Conservation (phyloP, 2,888 invertebrate genomes). For the Strigamia crassipes region DNA sequence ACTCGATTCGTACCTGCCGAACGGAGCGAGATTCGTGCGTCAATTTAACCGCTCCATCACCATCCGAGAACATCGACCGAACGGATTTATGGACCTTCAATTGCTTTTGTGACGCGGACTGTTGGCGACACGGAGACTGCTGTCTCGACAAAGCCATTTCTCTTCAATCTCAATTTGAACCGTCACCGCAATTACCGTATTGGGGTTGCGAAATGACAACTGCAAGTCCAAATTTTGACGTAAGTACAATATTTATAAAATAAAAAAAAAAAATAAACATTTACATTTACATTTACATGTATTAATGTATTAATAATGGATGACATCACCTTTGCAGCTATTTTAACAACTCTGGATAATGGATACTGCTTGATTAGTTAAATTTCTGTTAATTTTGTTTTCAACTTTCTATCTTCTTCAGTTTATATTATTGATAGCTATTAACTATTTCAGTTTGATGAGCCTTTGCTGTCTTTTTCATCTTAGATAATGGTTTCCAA, state of each 20-base stretch:
- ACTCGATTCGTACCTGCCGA: background rate
- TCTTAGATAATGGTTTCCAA: too few species aligned
- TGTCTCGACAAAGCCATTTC: background rate
- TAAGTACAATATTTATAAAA: background rate
- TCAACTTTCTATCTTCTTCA: too few species aligned
- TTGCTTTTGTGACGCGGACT: conserved; percentile 3
- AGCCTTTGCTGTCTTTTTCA: too few species aligned
- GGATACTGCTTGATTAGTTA: background rate
- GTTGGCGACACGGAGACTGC: background rate
- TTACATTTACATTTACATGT: too few species aligned
- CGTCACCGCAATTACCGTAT: background rate
- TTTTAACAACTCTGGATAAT: background rate
- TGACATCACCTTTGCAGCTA: background rate
- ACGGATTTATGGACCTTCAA: background rate
- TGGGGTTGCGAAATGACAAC: background rate
- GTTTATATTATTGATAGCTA: too few species aligned
- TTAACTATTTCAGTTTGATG: too few species aligned
- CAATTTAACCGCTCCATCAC: background rate
- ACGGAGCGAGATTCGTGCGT: background rate
- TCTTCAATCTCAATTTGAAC: background rate
- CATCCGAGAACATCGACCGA: background rate
- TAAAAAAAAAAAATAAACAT: too few species aligned
- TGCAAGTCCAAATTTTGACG: background rate
- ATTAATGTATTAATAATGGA: too few species aligned
- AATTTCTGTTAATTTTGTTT: too few species aligned